Evolutionary conservation across 2,797 vertebrate genomes (phyloP).

Genomic region (Periparus ater): DNA sequence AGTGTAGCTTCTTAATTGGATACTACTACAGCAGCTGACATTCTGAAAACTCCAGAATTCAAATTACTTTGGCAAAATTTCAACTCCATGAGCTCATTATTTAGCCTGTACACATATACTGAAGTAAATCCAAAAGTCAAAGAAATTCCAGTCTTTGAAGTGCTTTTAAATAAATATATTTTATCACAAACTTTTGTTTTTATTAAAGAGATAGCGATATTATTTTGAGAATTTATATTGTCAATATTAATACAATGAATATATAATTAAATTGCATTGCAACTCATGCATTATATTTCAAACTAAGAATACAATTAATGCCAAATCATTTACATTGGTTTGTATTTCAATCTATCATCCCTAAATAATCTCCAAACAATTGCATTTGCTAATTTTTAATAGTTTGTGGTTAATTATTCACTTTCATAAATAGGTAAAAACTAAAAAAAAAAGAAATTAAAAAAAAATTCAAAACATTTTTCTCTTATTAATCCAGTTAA

Average conservation of each 20-base stretch:
- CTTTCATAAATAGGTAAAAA: not conserved
- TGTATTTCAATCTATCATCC: not conserved
- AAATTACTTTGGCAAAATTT: slow-evolving; percentile 43
- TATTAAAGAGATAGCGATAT: not conserved
- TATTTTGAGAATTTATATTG: not conserved
- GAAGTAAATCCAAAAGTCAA: not conserved
- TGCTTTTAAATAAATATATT: not conserved
- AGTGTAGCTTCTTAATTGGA: slow-evolving; percentile 42
- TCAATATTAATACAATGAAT: not conserved
- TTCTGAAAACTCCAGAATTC: slow-evolving; percentile 42
- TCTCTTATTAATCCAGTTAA: not conserved
- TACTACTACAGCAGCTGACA: not conserved
- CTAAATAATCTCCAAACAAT: not conserved
- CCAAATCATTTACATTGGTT: not conserved
- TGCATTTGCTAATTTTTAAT: not conserved
- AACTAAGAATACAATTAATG: not conserved
- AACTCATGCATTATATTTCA: not conserved
- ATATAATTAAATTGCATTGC: not conserved
- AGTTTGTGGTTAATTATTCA: not conserved
- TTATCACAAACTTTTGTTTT: not conserved
- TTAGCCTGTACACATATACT: not conserved
- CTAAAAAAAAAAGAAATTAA: not conserved
- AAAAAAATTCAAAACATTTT: not conserved
- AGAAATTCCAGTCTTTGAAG: not conserved
- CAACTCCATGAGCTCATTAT: not conserved